These are phyloP conservation scores for Ictalurus punctatus DNA, from an alignment of 2,113 vertebrate genomes.

Conservation along the genomic window DNA sequence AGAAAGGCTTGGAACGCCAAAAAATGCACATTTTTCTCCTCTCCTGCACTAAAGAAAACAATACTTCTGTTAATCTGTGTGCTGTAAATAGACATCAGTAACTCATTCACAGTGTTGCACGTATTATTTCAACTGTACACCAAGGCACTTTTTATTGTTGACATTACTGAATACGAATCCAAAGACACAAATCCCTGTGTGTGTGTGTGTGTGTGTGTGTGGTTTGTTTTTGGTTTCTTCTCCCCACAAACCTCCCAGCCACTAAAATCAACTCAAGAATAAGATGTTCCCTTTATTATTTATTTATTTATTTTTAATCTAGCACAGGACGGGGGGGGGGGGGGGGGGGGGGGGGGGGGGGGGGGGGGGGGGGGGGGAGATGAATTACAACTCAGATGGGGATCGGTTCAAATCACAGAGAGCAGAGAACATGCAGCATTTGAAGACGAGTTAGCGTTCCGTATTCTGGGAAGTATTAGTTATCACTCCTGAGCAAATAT, in stretches of 20 bases:
- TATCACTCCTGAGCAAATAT: constrained; percentile 15
- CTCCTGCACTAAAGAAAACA: not conserved
- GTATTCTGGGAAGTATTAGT: not conserved
- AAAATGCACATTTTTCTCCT: not conserved
- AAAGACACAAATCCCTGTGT: constrained; percentile 5
- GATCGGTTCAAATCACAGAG: constrained; percentile 28
- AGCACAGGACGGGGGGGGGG: not conserved
- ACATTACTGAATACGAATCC: constrained; percentile 23
- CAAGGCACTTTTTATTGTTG: constrained; percentile 16
- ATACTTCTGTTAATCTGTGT: not conserved
- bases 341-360: too few species aligned
- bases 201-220: too few species aligned
- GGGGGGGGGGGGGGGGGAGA: not conserved
- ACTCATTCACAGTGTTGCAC: constrained; percentile 17
- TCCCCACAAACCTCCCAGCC: not conserved
- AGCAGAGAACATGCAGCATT: constrained; percentile 19
- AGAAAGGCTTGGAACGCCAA: not conserved
- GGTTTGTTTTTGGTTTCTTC: too few species aligned
- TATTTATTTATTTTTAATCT: constrained; percentile 4
- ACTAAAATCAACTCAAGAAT: constrained; percentile 9
- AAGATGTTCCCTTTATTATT: constrained; percentile 28
- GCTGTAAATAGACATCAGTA: constrained; percentile 21
- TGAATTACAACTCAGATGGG: constrained; percentile 34
- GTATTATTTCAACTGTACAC: constrained; percentile 22
- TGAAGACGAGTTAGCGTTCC: not conserved